Base-by-base conservation (phyloP, 2,888 invertebrate species). In the Eurois occulta region DNA sequence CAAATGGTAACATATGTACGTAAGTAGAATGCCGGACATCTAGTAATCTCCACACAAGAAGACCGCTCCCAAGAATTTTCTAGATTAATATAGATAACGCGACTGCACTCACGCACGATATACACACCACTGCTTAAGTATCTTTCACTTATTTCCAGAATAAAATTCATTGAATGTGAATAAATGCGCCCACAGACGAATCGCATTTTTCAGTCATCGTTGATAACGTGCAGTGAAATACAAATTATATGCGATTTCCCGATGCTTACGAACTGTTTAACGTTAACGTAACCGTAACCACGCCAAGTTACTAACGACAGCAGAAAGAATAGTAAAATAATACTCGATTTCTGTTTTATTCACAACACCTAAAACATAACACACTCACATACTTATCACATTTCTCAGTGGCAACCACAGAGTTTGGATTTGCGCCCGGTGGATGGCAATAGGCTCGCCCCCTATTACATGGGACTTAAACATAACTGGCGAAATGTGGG, bases 1-100 rank as follows among this genome's bases (percentile, higher is more conserved):
- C 41, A n/a, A 69, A 52, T 13, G 24, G 58, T 67, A 64, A 69
- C 32, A 64, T 72, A 73, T 65, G 72, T 71, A 72, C 85, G 55
- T 78, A 78, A 64, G n/a, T 68, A 73, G 60, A 78, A 84, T 66
- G 38, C 74, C 52, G 60, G 35, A 75, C 52, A 74, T 80, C 68
- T 72, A 78, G 60, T 70, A 64, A 72, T 65, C 64, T 76, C 41
- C 7, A 21, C 71, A 77, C 64, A 74, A 83, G 82, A 65, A 73
- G 79, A 80, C 86, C 85, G 77, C 72, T 68, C 68, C 35, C 8
- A 65, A 73, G 83, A 75, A 76, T 80, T 75, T 85, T 83, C 72
- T 73, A 83, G 86, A 85, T 83, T 83, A 77, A 65, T 72, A 62
- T 32, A 83, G 86, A 86, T 86, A 83, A 80, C 41, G 65, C 28